Percentiles rank a stretch among this genome's conserved stretches.
Evolutionary conservation across 1,140 invertebrate species (phyloP).

Genomic region (Lordiphosa mommai): DNA sequence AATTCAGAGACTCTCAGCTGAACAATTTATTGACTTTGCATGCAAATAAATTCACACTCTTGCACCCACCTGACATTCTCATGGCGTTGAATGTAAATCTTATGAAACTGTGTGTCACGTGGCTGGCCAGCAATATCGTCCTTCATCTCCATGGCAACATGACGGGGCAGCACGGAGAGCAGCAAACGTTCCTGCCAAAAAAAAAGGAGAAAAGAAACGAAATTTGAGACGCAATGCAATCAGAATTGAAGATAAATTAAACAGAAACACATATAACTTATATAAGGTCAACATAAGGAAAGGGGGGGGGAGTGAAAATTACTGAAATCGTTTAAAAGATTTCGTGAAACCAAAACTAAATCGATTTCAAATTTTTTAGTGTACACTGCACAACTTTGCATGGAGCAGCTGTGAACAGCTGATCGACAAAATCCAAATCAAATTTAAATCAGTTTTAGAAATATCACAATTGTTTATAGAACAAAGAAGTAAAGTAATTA

Average conservation of each 20-base stretch:
- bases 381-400: too few relatives aligned
- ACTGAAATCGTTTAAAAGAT: too few relatives aligned
- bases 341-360: too few relatives aligned
- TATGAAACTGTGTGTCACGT: conserved; percentile 96
- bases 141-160: conserved; percentile 99
- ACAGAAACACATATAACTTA: not conserved
- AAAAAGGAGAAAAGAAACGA: conserved; percentile 14
- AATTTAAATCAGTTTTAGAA: too few relatives aligned
- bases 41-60: conserved; percentile 65
- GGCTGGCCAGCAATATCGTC: conserved; percentile 95
- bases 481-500: too few relatives aligned
- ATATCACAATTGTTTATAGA: too few relatives aligned
- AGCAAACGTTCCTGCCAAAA: conserved; percentile 90
- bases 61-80: conserved; percentile 94
- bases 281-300: too few relatives aligned
- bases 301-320: too few relatives aligned
- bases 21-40: conserved; percentile 70
- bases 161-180: conserved; percentile 94
- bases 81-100: conserved; percentile 98
- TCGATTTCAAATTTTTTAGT: too few relatives aligned
- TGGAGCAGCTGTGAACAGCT: too few relatives aligned
- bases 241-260: conserved; percentile 14
- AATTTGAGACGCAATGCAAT: conserved; percentile 1
- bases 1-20: conserved; percentile 27
- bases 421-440: too few relatives aligned